Evolutionary conservation across 2,797 vertebrate species (phyloP), one percentile per base, ranked within the genome.

Genomic region (Melanotaenia nigrans): DNA sequence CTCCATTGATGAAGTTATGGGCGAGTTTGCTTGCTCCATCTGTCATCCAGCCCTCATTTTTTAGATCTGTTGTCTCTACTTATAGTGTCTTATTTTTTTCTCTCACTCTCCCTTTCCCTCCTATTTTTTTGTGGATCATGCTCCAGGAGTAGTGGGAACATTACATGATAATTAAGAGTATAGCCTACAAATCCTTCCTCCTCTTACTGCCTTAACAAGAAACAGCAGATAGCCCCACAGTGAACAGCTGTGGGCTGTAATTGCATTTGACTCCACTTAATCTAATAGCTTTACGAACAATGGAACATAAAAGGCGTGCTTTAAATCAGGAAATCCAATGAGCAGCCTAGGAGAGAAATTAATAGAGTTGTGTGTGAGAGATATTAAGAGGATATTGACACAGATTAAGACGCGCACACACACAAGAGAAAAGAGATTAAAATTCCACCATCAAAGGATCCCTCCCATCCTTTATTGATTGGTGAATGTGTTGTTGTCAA

Each of bases 401-500:
- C 82, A 86, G 82, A 87, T 89, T 79, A 86, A 86, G 81, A 83
- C 87, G 35, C 75, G 78, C 71, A 77, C 64, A 81, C 58, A 80
- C 84, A 78, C 13, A 67, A 82, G 77, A 81, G 76, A 84, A 16
- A 51, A 78, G 85, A 86, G 87, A 94, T 93, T 94, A 84, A 90
- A 89, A 93, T 91, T 92, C 61, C 82, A 18, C 61, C 89, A 87
- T 91, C 90, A 90, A 90, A 91, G 81, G 67, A 85, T 87, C 78
- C 81, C 70, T 82, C 83, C 79, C 78, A 81, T 90, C 86, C 83
- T 62, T 72, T 90, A 94, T 95, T 91, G 94, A 95, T 94, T 87
- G 82, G 75, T 25, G 70, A 87, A 87, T 81, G 89, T 92, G 93
- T 94, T 94, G 92, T 91, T 93, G 92, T 95, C 92, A 93, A 92